phyloP scores from a whole-genome alignment of 2,113 vertebrate genomes.

The Haplotaxodon microlepis region DNA sequence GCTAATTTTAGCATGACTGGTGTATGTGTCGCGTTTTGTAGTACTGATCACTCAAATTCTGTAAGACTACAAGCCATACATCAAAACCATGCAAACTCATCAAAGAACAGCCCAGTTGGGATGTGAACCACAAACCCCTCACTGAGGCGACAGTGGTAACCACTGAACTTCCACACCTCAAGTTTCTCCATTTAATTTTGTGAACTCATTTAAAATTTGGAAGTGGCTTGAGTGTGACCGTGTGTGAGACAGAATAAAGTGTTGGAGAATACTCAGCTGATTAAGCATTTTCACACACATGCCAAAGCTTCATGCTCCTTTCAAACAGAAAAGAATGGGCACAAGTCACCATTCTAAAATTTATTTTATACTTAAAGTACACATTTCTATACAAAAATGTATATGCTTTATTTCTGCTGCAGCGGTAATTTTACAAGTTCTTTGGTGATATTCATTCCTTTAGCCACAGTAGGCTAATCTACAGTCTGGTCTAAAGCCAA shows the following conservation, averaged over 20 bases:
- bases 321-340: neutral
- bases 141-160: neutral
- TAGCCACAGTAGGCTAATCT: neutral
- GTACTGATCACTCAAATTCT: neutral
- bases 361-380: neutral
- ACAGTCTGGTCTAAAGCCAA: neutral
- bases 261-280: neutral
- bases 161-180: neutral
- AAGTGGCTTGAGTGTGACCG: neutral
- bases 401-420: neutral
- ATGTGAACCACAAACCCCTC: neutral
- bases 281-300: neutral
- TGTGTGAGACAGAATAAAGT: neutral
- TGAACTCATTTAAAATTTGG: neutral
- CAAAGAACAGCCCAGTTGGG: neutral
- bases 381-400: neutral
- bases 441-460: neutral
- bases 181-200: neutral
- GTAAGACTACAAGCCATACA: neutral
- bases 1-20: neutral
- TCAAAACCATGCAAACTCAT: neutral
- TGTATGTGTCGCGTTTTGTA: neutral
- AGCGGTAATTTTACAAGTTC: neutral
- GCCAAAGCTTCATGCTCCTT: neutral
- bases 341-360: neutral